These are phyloP conservation scores for Stegodyphus dumicola DNA, from an alignment of 1,140 invertebrate species.

Conservation along the genomic window DNA sequence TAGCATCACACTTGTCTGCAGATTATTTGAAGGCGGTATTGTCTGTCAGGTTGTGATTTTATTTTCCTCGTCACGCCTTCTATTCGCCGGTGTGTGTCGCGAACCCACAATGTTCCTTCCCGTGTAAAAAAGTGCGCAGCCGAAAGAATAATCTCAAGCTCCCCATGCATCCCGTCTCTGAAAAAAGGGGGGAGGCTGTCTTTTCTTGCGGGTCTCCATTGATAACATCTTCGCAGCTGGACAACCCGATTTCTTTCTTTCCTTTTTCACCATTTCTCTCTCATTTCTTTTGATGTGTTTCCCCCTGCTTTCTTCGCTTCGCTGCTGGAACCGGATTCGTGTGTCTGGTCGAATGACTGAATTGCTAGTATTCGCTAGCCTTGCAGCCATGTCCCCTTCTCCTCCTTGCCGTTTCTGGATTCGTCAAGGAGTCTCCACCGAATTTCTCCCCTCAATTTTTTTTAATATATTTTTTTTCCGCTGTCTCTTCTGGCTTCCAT, in stretches of 20 bases:
- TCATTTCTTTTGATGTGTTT: background rate
- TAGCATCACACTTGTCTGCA: too few relatives aligned
- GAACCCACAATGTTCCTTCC: too few relatives aligned
- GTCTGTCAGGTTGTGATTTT: too few relatives aligned
- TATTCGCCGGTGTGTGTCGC: too few relatives aligned
- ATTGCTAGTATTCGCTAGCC: slow-evolving; percentile 12
- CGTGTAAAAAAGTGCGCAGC: too few relatives aligned
- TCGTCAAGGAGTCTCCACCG: background rate
- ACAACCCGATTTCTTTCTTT: slow-evolving; percentile 9
- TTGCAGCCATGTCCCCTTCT: background rate
- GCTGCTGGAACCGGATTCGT: slow-evolving; percentile 54
- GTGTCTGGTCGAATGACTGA: slow-evolving; percentile 57
- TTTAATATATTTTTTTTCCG: too few relatives aligned
- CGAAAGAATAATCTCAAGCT: slow-evolving; percentile 11
- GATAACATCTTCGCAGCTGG: slow-evolving; percentile 55
- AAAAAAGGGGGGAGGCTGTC: slow-evolving; percentile 3
- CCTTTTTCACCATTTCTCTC: background rate
- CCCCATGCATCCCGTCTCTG: slow-evolving; percentile 3
- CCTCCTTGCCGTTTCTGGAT: background rate
- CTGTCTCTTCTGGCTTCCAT: too few relatives aligned
- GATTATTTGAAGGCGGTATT: too few relatives aligned
- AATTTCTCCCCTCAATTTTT: too few relatives aligned
- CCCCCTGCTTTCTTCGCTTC: slow-evolving; percentile 34
- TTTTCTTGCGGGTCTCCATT: slow-evolving; percentile 37
- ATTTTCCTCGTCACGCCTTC: too few relatives aligned